Evolutionary conservation across 2,888 invertebrate species (phyloP).

Genomic region (Panopea generosa): DNA sequence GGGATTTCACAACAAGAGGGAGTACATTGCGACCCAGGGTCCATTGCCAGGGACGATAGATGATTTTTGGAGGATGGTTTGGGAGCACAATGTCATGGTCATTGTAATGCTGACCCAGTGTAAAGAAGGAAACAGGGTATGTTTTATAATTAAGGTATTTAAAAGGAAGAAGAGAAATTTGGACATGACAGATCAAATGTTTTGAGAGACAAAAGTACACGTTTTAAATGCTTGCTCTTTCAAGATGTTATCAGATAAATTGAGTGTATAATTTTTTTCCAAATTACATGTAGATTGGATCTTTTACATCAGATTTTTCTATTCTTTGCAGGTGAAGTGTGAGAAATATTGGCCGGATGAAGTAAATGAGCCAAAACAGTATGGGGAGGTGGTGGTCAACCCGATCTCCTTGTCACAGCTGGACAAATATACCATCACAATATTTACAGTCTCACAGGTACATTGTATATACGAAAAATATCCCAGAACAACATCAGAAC

Average conservation of each 20-base stretch:
- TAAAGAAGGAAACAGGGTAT: slow-evolving; percentile 43
- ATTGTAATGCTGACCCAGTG: slow-evolving; percentile 88
- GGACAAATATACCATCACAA: slow-evolving; percentile 70
- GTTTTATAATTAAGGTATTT: no score
- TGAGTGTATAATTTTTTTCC: no score
- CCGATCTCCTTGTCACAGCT: slow-evolving; percentile 66
- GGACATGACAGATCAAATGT: no score
- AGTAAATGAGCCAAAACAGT: slow-evolving; percentile 67
- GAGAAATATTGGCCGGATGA: slow-evolving; percentile 77
- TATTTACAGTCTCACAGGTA: slow-evolving; percentile 63
- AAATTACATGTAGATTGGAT: no score
- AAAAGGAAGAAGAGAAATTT: no score
- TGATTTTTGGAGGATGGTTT: slow-evolving; percentile 75
- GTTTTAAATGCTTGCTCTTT: no score
- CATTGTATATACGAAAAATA: no score
- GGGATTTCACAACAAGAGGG: slow-evolving; percentile 89
- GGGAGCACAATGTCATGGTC: slow-evolving; percentile 83
- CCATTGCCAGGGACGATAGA: slow-evolving; percentile 89
- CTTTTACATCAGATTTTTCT: no score
- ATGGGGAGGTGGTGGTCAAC: slow-evolving; percentile 70
- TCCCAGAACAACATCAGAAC: no score
- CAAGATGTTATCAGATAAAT: no score
- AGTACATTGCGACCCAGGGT: slow-evolving; percentile 92
- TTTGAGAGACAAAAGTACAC: no score
- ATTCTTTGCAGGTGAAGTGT: slow-evolving; percentile 71